Percentiles rank a stretch among this genome's conserved stretches.
Evolutionary conservation across 2,888 invertebrate genomes (phyloP).

Genomic region (Microplitis deprimator): DNA sequence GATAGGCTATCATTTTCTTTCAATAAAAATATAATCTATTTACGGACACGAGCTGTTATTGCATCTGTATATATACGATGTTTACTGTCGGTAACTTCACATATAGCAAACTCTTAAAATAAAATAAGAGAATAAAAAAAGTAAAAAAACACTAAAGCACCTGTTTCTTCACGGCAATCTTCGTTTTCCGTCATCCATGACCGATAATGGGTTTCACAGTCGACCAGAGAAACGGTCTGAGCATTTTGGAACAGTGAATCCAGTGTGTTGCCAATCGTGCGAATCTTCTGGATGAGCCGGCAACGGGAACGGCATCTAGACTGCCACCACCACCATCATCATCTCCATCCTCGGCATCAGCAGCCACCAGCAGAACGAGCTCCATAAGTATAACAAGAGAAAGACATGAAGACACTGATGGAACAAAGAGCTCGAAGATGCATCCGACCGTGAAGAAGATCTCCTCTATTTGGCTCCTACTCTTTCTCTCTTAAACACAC

Average conservation of each 20-base stretch:
- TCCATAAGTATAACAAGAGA: neutral
- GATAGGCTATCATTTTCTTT: neutral
- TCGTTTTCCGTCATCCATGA: slow-evolving; percentile 41
- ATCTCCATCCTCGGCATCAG: neutral
- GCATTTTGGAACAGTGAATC: slow-evolving; percentile 16
- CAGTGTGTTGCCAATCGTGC: slow-evolving; percentile 19
- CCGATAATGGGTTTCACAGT: slow-evolving; percentile 38
- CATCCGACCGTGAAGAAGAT: neutral
- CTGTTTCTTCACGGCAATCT: slow-evolving; percentile 43
- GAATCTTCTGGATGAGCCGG: neutral
- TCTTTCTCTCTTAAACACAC: no score
- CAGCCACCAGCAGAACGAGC: neutral
- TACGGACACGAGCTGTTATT: neutral
- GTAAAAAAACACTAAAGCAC: slow-evolving; percentile 23
- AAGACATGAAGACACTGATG: neutral
- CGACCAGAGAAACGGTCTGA: slow-evolving; percentile 30
- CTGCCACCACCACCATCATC: neutral
- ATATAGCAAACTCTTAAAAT: neutral
- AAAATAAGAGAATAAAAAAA: neutral
- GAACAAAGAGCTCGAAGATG: neutral
- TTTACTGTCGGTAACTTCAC: neutral
- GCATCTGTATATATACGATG: slow-evolving; percentile 11
- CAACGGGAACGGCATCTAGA: neutral
- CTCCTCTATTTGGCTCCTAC: neutral
- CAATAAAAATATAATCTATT: neutral